phyloP scores from a whole-genome alignment of 2,113 vertebrate species.

The Equus przewalskii region DNA sequence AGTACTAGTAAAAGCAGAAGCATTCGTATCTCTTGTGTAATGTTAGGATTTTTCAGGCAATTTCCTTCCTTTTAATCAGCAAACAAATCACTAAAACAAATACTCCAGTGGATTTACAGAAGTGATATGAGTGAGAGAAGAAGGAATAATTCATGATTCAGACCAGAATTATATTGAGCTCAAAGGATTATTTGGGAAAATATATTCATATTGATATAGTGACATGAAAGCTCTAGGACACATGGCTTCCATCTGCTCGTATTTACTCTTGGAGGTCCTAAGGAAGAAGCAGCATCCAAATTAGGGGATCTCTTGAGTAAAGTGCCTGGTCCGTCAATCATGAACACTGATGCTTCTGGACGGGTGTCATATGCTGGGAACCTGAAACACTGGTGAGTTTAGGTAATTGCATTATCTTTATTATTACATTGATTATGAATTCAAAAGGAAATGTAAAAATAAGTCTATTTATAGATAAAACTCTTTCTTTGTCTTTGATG shows the following conservation, averaged over 20 bases:
- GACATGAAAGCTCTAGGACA: neutral
- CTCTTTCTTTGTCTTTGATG: neutral
- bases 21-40: neutral
- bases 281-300: neutral
- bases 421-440: neutral
- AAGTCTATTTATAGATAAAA: neutral
- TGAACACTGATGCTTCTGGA: neutral
- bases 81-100: neutral
- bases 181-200: conserved; percentile 51
- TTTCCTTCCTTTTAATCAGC: neutral
- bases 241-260: conserved; percentile 2
- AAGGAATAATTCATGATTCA: conserved; percentile 37
- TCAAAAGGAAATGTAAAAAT: neutral
- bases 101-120: neutral
- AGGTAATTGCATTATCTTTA: neutral
- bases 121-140: neutral
- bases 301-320: neutral
- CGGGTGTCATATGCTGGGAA: neutral
- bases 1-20: neutral
- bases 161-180: neutral
- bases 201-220: conserved; percentile 26
- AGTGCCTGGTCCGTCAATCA: neutral
- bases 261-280: neutral
- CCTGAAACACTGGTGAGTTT: neutral
- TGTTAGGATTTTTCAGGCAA: neutral